Evolutionary conservation across 2,113 vertebrate species (phyloP).

Genomic region (Ciconia maguari): DNA sequence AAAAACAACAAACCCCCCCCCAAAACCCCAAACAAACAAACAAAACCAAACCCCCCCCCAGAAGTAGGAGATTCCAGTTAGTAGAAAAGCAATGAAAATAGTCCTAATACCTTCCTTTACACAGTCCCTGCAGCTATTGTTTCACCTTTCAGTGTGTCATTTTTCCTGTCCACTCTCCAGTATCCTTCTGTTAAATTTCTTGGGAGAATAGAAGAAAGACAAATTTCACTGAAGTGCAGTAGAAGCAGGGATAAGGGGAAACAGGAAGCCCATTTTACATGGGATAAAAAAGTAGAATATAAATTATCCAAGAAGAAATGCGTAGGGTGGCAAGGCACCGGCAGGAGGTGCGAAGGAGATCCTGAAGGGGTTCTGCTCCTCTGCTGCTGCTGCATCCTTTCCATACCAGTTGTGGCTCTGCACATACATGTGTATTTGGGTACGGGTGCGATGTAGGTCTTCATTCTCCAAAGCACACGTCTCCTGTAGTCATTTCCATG

Average conservation of each 20-base stretch:
- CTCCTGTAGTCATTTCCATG: neutral
- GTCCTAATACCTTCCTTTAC: neutral
- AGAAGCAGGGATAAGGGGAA: neutral
- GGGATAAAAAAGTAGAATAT: neutral
- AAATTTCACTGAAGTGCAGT: neutral
- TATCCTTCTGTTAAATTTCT: neutral
- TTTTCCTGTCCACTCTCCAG: neutral
- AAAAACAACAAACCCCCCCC: no score
- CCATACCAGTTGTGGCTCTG: rapidly evolving
- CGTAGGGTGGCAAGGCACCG: neutral
- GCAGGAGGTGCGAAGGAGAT: neutral
- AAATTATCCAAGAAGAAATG: neutral
- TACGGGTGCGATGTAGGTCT: neutral
- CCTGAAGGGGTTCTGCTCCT: neutral
- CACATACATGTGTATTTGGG: rapidly evolving
- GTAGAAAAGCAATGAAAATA: neutral
- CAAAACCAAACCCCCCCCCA: no score
- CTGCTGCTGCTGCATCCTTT: neutral
- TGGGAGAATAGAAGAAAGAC: neutral
- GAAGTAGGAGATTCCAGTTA: neutral
- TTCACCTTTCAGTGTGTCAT: neutral
- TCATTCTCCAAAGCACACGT: neutral
- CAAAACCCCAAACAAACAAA: no score
- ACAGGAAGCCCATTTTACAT: neutral
- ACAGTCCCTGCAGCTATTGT: neutral